These are phyloP conservation scores for Drosophila auraria DNA, from an alignment of 1,140 invertebrate genomes.

Conservation along the genomic window DNA sequence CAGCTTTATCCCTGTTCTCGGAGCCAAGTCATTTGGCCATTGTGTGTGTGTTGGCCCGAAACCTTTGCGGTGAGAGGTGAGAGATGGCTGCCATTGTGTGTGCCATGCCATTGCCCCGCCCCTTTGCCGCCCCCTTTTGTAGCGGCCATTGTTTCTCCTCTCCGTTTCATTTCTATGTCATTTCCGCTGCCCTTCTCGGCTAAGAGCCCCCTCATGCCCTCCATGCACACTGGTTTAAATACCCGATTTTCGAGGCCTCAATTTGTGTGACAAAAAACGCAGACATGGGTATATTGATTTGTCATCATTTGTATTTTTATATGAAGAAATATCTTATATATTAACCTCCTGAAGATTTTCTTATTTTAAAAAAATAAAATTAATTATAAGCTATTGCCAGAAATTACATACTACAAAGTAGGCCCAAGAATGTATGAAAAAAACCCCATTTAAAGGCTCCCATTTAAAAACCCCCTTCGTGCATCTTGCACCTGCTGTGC, in stretches of 20 bases:
- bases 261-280: neutral
- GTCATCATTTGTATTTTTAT: no score
- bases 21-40: constrained; percentile 53
- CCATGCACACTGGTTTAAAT: constrained; percentile 10
- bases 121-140: neutral
- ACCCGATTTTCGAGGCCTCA: neutral
- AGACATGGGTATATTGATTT: neutral
- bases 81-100: constrained; percentile 41
- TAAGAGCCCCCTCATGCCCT: neutral
- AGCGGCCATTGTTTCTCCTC: constrained; percentile 68
- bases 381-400: no score
- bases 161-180: constrained; percentile 81
- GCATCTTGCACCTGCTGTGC: no score
- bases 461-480: no score
- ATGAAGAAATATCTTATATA: no score
- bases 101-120: neutral
- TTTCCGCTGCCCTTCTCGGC: constrained; percentile 52
- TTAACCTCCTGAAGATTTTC: no score
- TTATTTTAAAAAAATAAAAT: no score
- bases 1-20: constrained; percentile 27
- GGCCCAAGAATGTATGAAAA: no score
- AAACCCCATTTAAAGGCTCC: no score
- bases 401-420: no score
- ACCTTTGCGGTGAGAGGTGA: constrained; percentile 53
- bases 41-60: constrained; percentile 52